These are phyloP conservation scores for Laupala kohalensis DNA, from an alignment of 1,140 invertebrate species.

Conservation along the genomic window DNA sequence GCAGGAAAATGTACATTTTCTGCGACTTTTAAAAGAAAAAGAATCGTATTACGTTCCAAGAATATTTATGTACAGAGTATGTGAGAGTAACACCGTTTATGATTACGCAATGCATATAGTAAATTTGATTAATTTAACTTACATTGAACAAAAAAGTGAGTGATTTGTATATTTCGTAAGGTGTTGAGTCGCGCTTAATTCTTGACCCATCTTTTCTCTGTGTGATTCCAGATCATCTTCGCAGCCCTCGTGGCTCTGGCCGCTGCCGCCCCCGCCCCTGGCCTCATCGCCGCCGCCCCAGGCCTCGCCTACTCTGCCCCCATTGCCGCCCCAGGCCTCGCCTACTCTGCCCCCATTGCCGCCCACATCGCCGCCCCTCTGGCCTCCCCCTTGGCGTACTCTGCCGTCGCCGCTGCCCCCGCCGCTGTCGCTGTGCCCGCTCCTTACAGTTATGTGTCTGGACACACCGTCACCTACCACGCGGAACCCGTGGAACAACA, in stretches of 20 bases:
- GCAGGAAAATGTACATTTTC: not conserved
- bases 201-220: not conserved
- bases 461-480: slow-evolving; percentile 27
- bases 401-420: not conserved
- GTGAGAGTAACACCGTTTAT: not conserved
- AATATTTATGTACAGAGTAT: not conserved
- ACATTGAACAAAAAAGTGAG: not conserved
- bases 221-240: not conserved
- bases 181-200: not conserved
- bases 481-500: slow-evolving; percentile 32
- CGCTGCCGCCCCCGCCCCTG: too few relatives aligned
- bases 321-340: not conserved
- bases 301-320: not conserved
- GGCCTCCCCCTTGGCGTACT: not conserved
- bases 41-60: not conserved
- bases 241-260: not conserved
- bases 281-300: not conserved
- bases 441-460: slow-evolving; percentile 24
- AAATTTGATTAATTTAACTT: not conserved
- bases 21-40: not conserved
- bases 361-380: not conserved
- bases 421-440: slow-evolving; percentile 19
- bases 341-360: not conserved
- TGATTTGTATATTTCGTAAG: not conserved
- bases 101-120: not conserved